phyloP scores from a whole-genome alignment of 2,888 invertebrate genomes.

The Caenorhabditis panamensis region DNA sequence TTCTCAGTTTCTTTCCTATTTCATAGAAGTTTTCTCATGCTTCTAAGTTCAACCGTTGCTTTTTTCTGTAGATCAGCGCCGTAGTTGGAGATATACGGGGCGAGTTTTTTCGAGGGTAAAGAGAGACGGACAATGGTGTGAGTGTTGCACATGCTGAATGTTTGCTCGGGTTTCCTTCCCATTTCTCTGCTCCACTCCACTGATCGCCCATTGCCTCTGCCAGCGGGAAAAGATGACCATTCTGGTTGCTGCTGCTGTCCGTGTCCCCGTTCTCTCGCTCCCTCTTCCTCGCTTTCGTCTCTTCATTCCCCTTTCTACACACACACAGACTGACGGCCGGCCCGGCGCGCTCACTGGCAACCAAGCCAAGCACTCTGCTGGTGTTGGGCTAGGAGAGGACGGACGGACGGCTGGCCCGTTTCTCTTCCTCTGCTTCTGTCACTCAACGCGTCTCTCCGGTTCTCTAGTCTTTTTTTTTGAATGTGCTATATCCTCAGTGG shows the following conservation, averaged over 20 bases:
- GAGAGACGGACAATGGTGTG: conserved; percentile 44
- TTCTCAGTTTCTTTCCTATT: conserved; percentile 1
- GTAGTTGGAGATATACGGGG: conserved; percentile 14
- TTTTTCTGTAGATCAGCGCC: background rate
- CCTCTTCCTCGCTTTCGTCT: conserved; percentile 18
- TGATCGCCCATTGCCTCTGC: conserved; percentile 33
- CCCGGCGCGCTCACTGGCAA: conserved; percentile 2
- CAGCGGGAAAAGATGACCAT: conserved; percentile 51
- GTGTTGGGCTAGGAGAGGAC: conserved; percentile 42
- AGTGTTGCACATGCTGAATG: conserved; percentile 58
- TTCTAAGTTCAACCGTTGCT: background rate
- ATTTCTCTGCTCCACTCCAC: conserved; percentile 28
- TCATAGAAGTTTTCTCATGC: background rate
- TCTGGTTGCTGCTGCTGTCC: conserved; percentile 40
- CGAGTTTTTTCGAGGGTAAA: conserved; percentile 29
- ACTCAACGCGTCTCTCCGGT: conserved; percentile 1
- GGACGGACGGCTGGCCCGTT: conserved; percentile 32
- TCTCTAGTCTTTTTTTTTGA: conserved; percentile 11
- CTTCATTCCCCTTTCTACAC: conserved; percentile 17
- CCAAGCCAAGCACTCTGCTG: conserved; percentile 44
- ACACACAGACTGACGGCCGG: conserved; percentile 13
- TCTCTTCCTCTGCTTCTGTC: conserved; percentile 15
- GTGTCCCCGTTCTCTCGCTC: conserved; percentile 24
- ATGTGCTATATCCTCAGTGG: conserved; percentile 14
- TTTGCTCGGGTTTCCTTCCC: conserved; percentile 45